Evolutionary conservation across 2,113 vertebrate species (phyloP), one percentile per base, ranked within the genome.

Genomic region (Physeter macrocephalus): DNA sequence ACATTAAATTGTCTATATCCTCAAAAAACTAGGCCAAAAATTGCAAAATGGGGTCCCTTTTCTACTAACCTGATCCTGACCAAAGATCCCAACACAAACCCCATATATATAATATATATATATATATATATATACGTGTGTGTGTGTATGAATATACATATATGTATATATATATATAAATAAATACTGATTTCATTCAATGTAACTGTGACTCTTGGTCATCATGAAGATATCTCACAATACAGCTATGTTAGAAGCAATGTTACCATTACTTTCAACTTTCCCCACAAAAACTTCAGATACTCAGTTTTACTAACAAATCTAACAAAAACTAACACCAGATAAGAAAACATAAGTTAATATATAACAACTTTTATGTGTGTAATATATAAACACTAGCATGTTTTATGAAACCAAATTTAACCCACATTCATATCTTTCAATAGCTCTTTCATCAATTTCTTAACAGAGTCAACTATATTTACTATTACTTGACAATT

Each of bases 401-500:
- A 90, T 25, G 17, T 5, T 54, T 88, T 64, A 89, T 82, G 31
- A 77, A 91, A 78, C 64, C 41, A 95, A 87, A 89, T 77, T 43
- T 83, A 93, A 87, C 14, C 46, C 39, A 71, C 15, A 74, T 54
- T 93, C 21, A 0, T 57, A 61, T 49, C 49, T 90, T 92, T 93
- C 57, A 29, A 66, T 3, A 36, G 12, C 2, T 81, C 31, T 17
- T 78, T 36, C 71, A 93, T 41, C 29, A 80, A 95, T 59, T 80
- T 90, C 69, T 80, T 94, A 93, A 29, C 25, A 74, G 34, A 74
- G 4, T 57, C 59, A 93, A 77, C 5, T 80, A 92, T 46, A 94
- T 96, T 93, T 71, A 64, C 43, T 94, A 95, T 89, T 92, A 31
- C 17, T 27, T 27, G 71, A 41, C 31, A 94, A 92, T 5, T 72